A percentile compares a stretch with the other conserved stretches of the same genome.
Evolutionary conservation across 2,113 vertebrate species (phyloP).

Genomic region (Muscicapa adusta): DNA sequence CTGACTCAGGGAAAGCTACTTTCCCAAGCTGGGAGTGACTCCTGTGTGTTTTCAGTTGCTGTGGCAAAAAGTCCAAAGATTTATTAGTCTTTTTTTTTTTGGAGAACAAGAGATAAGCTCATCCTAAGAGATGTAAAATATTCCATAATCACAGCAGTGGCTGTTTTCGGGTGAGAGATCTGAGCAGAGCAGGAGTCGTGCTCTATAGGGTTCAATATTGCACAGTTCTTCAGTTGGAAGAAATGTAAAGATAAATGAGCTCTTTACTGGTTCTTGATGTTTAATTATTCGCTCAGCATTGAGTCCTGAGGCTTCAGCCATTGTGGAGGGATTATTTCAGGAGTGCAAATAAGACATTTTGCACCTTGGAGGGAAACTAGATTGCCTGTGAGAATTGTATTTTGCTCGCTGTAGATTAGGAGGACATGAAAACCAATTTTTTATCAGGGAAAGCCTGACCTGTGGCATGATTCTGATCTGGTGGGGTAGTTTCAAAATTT

Average conservation of each 20-base stretch:
- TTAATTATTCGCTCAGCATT: neutral
- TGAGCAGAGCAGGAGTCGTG: rapidly evolving
- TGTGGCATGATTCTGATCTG: neutral
- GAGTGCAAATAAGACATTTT: neutral
- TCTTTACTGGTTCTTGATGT: neutral
- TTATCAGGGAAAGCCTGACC: neutral
- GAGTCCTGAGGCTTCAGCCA: neutral
- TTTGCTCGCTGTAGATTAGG: neutral
- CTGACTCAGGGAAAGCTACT: neutral
- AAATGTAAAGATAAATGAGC: neutral
- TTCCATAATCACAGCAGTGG: rapidly evolving
- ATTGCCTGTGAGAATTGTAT: neutral
- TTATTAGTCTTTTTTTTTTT: neutral
- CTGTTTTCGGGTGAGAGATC: neutral
- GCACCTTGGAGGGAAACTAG: neutral
- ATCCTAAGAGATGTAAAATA: neutral
- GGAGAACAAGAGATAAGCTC: neutral
- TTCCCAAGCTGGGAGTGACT: neutral
- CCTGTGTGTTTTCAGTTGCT: neutral
- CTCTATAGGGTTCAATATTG: rapidly evolving
- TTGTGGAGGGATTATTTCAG: neutral
- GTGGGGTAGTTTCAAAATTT: neutral
- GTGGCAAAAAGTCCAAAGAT: neutral
- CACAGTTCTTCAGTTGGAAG: neutral
- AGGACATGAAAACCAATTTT: neutral